A percentile compares a stretch with the other conserved stretches of the same genome.
phyloP scores from a whole-genome alignment of 2,888 invertebrate species.

The Andrena trimmerana region DNA sequence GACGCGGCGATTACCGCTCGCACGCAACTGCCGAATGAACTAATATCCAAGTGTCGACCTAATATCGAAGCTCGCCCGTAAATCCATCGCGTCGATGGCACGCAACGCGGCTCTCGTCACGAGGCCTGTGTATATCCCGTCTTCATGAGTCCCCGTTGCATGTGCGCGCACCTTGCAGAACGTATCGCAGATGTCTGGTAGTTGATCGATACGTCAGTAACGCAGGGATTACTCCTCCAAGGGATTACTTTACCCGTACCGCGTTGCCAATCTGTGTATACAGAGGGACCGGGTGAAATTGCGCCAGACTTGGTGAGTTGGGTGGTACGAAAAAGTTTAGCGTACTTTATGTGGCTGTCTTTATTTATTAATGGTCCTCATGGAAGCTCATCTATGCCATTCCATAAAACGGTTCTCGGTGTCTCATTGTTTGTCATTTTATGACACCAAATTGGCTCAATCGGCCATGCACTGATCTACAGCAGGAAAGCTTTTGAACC shows the following conservation, averaged over 20 bases:
- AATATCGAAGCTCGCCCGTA: constrained; percentile 54
- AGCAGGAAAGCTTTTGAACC: not conserved
- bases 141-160: constrained; percentile 43
- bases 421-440: no score
- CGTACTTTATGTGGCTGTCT: constrained; percentile 1
- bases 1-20: constrained; percentile 35
- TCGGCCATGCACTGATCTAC: not conserved
- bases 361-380: not conserved
- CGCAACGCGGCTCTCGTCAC: constrained; percentile 51
- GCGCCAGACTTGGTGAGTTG: constrained; percentile 38
- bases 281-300: constrained; percentile 35
- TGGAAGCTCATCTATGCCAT: no score
- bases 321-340: constrained; percentile 13
- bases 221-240: constrained; percentile 60
- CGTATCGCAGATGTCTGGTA: constrained; percentile 67
- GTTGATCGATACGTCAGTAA: constrained; percentile 71
- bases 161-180: constrained; percentile 41
- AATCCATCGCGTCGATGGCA: constrained; percentile 51
- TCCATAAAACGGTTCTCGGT: no score
- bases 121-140: constrained; percentile 40
- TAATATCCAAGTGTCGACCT: constrained; percentile 65
- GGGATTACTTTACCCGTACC: constrained; percentile 59
- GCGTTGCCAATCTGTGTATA: constrained; percentile 49
- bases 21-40: constrained; percentile 62
- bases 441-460: not conserved